A percentile compares a stretch with the other conserved stretches of the same genome.
These are phyloP conservation scores for Amphipoea lucens DNA, from an alignment of 2,888 invertebrate genomes.

Conservation along the genomic window DNA sequence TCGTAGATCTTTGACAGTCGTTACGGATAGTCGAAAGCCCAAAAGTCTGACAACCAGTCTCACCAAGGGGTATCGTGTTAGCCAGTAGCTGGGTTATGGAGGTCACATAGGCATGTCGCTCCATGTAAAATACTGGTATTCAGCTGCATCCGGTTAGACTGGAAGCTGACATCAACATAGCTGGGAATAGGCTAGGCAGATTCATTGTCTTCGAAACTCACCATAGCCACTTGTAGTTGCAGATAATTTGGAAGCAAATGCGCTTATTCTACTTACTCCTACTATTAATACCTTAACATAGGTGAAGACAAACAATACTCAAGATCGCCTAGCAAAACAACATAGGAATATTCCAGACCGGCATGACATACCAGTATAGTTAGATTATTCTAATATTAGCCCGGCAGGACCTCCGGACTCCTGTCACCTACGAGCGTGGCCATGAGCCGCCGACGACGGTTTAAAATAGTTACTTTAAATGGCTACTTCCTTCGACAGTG, in stretches of 20 bases:
- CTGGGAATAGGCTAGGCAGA: not conserved
- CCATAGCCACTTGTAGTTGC: not conserved
- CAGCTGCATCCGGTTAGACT: not conserved
- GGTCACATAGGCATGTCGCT: not conserved
- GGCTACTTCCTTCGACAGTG: constrained; percentile 74
- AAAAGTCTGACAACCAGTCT: not conserved
- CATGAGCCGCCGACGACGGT: constrained; percentile 71
- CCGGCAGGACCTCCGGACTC: constrained; percentile 59
- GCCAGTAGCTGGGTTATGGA: not conserved
- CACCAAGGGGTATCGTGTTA: not conserved
- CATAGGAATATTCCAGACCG: constrained; percentile 49
- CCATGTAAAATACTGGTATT: not conserved
- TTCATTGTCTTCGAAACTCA: not conserved
- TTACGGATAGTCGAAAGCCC: not conserved
- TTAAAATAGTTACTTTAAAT: constrained; percentile 81
- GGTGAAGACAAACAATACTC: not conserved
- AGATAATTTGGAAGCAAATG: not conserved
- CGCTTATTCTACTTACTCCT: not conserved
- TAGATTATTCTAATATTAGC: constrained; percentile 66
- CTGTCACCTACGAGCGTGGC: constrained; percentile 67
- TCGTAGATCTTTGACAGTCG: not conserved
- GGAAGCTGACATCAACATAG: not conserved
- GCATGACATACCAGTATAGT: constrained; percentile 36
- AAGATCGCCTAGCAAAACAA: constrained; percentile 9
- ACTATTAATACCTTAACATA: not conserved